These are phyloP conservation scores for Cichladusa arquata DNA, from an alignment of 2,113 vertebrate genomes.

Conservation along the genomic window DNA sequence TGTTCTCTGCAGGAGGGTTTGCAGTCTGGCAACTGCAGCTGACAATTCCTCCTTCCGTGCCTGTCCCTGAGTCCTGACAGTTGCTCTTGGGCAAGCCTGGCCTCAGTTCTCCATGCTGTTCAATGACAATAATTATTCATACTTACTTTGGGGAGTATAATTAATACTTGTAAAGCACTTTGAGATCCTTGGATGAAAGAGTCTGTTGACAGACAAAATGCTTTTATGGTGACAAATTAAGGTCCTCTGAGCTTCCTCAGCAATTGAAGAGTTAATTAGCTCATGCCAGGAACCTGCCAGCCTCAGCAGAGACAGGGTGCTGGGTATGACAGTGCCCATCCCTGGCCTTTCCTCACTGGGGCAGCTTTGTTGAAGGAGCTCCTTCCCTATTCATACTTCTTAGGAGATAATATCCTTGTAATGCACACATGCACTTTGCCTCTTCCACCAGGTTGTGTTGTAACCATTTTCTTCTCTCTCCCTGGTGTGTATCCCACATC, in stretches of 20 bases:
- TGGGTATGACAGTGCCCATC: neutral
- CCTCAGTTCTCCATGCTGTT: neutral
- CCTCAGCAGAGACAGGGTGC: neutral
- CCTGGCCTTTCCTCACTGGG: neutral
- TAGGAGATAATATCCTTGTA: neutral
- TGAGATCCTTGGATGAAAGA: conserved; percentile 45
- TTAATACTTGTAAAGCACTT: conserved; percentile 24
- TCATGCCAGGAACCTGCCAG: neutral
- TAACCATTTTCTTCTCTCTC: neutral
- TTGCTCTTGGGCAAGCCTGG: neutral
- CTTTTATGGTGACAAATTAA: conserved; percentile 26
- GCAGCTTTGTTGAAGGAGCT: neutral
- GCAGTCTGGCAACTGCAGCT: neutral
- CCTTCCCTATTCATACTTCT: neutral
- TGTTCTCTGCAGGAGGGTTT: neutral
- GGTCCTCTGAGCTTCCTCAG: conserved; percentile 13
- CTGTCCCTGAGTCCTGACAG: neutral
- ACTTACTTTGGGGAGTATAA: conserved; percentile 22
- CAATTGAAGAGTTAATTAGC: conserved; percentile 31
- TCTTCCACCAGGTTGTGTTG: neutral
- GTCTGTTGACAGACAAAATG: conserved; percentile 40
- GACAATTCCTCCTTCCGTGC: neutral
- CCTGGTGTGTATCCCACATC: neutral
- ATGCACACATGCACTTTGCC: accelerated
- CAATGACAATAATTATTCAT: conserved; percentile 31